phyloP scores from a whole-genome alignment of 2,113 vertebrate genomes.

The Lagopus leucura region DNA sequence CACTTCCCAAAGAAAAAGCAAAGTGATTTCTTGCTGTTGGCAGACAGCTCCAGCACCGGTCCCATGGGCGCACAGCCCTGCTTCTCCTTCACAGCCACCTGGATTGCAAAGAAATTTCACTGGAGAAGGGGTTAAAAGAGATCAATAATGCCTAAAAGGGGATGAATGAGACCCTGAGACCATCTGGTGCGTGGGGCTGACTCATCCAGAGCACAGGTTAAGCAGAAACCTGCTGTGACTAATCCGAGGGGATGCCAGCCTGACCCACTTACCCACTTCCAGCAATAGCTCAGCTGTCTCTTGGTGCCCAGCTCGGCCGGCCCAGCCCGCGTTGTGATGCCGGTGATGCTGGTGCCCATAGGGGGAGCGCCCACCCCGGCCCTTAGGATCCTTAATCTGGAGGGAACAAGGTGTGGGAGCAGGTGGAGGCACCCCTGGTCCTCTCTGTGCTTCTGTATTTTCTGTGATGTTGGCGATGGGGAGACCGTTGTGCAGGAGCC shows the following conservation, averaged over 20 bases:
- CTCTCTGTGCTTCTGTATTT: background rate
- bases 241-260: conserved; percentile 12
- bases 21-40: background rate
- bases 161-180: background rate
- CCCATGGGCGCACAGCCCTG: background rate
- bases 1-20: background rate
- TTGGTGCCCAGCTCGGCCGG: background rate
- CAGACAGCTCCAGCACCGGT: background rate
- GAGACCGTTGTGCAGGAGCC: background rate
- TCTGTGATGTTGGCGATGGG: too few species aligned
- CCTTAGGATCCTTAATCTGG: too few species aligned
- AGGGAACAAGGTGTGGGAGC: background rate
- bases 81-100: background rate
- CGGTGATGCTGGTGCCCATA: background rate
- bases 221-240: conserved; percentile 15
- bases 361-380: background rate
- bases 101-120: background rate
- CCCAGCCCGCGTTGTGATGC: accelerated
- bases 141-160: background rate
- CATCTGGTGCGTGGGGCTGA: conserved; percentile 25
- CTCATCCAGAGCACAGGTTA: conserved; percentile 13
- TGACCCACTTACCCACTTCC: conserved; percentile 63
- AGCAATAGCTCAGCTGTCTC: background rate
- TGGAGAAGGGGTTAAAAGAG: background rate
- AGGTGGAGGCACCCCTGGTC: background rate